Percentiles rank a stretch among this genome's conserved stretches.
phyloP scores from a whole-genome alignment of 2,888 invertebrate species.

The Agonopterix alstromeriana region DNA sequence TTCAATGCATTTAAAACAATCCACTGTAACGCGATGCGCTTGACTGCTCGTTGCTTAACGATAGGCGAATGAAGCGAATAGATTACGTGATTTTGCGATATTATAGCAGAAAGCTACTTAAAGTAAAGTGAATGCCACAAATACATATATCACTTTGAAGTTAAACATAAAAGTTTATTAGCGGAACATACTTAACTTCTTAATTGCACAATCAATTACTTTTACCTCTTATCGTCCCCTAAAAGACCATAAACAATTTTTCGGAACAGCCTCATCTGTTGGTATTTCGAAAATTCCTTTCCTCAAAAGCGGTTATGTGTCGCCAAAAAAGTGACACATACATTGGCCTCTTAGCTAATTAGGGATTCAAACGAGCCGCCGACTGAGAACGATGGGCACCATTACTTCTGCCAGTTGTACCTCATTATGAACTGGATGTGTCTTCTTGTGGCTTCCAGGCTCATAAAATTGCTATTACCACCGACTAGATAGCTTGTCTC shows the following conservation, averaged over 20 bases:
- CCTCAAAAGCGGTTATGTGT: slow-evolving; percentile 8
- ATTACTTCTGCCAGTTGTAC: slow-evolving; percentile 25
- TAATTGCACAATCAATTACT: too few species aligned
- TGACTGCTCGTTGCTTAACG: slow-evolving; percentile 1
- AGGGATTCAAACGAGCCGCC: slow-evolving; percentile 44
- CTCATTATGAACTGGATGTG: slow-evolving; percentile 13
- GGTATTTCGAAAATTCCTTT: not conserved
- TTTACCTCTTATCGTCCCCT: too few species aligned
- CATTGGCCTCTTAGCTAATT: slow-evolving; percentile 41
- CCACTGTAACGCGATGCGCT: not conserved
- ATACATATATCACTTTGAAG: too few species aligned
- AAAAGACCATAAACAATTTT: too few species aligned
- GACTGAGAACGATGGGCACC: slow-evolving; percentile 28
- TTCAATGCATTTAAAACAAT: not conserved
- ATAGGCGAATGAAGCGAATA: not conserved
- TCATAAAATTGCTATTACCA: slow-evolving; percentile 32
- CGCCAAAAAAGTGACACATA: slow-evolving; percentile 21
- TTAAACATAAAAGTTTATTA: too few species aligned
- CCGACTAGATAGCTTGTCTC: slow-evolving; percentile 31
- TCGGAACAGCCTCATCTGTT: not conserved
- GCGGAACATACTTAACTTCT: too few species aligned
- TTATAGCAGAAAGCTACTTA: too few species aligned
- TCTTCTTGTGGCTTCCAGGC: slow-evolving; percentile 15
- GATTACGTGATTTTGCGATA: slow-evolving; percentile 1
- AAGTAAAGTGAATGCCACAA: too few species aligned